Conservation (phyloP, 2,113 vertebrate genomes). For the Psilopsiagon aymara region DNA sequence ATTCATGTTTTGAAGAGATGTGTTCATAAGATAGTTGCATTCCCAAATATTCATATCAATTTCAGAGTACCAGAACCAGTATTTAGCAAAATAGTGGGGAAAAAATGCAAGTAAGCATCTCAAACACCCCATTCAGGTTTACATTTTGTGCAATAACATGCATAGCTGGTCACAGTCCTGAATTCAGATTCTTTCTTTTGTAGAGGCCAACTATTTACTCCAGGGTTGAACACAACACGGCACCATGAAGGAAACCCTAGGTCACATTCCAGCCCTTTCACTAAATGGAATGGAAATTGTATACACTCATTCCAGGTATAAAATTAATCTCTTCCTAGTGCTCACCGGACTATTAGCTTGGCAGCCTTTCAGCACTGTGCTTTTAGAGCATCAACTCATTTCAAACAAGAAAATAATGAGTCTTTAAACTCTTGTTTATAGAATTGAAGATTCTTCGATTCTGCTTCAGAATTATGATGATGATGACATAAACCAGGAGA, state of each 20-base stretch:
- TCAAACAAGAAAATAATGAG: slow-evolving; percentile 26
- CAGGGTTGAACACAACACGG: not conserved
- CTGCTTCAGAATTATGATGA: slow-evolving; percentile 18
- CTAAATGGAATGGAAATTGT: slow-evolving; percentile 19
- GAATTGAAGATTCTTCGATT: slow-evolving; percentile 42
- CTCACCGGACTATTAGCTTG: slow-evolving; percentile 26
- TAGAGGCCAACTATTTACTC: not conserved
- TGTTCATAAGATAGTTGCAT: not conserved
- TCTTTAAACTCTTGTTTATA: slow-evolving; percentile 50
- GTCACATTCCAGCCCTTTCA: slow-evolving; percentile 22
- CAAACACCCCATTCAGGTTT: not conserved
- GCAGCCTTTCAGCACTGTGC: slow-evolving; percentile 39
- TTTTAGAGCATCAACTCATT: slow-evolving; percentile 12
- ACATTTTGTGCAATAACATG: not conserved
- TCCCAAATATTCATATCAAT: slow-evolving; percentile 10
- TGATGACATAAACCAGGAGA: slow-evolving; percentile 18
- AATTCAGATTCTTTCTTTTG: not conserved
- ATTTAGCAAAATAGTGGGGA: not conserved
- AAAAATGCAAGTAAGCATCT: not conserved
- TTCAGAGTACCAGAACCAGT: not conserved
- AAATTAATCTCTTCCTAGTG: slow-evolving; percentile 60
- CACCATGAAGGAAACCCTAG: not conserved
- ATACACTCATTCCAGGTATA: slow-evolving; percentile 14
- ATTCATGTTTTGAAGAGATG: not conserved
- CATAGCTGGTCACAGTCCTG: not conserved